phyloP scores from a whole-genome alignment of 2,888 invertebrate genomes.

The Orthosia cruda region DNA sequence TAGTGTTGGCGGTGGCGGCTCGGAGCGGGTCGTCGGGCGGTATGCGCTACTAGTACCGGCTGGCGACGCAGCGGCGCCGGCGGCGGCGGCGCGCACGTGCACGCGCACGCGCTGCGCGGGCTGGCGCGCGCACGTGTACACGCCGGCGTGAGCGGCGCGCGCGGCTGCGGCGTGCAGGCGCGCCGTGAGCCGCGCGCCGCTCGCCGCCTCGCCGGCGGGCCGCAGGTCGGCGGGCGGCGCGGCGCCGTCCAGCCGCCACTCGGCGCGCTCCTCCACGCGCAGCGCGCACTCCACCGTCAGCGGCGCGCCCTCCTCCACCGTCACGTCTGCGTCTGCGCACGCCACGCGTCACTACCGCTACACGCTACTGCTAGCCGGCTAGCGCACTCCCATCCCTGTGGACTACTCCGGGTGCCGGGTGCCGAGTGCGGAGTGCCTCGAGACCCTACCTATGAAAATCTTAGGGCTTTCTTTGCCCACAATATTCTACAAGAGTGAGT shows the following conservation, averaged over 20 bases:
- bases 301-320: conserved; percentile 83
- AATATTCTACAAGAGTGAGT: not conserved
- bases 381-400: too few relatives aligned
- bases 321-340: conserved; percentile 74
- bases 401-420: too few relatives aligned
- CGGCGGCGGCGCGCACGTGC: conserved; percentile 67
- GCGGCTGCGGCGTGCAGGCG: conserved; percentile 77
- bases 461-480: not conserved
- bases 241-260: conserved; percentile 79
- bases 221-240: conserved; percentile 79
- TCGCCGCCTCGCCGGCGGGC: conserved; percentile 74
- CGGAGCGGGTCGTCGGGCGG: conserved; percentile 34
- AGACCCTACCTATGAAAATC: not conserved
- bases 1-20: not conserved
- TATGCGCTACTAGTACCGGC: conserved; percentile 62
- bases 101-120: conserved; percentile 78
- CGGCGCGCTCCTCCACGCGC: conserved; percentile 80
- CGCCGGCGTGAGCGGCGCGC: conserved; percentile 79
- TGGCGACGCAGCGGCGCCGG: conserved; percentile 52
- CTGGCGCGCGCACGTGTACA: conserved; percentile 81
- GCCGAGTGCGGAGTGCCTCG: too few relatives aligned
- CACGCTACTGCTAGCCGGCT: not conserved
- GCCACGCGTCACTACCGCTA: conserved; percentile 59
- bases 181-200: conserved; percentile 74
- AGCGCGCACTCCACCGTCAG: conserved; percentile 84